Base-by-base conservation (phyloP, 2,113 vertebrate genomes). In the Salvator merianae region DNA sequence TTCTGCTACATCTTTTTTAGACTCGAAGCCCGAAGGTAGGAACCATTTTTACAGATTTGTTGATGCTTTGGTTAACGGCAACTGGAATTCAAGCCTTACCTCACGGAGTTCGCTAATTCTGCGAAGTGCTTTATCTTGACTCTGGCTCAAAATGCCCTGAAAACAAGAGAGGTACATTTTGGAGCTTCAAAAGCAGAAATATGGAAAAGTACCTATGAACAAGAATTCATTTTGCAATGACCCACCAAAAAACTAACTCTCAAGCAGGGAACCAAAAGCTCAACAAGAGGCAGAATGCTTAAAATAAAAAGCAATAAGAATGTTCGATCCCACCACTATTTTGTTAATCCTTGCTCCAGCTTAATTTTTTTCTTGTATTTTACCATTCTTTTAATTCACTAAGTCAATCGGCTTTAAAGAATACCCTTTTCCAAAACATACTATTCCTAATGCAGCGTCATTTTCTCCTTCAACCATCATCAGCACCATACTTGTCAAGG, bases 91-190 rank as follows among this genome's bases (percentile, higher is more conserved):
- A 66, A 73, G 86, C 91, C 91, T 93, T 94, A 99, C 98, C 97
- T 99, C 98, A 93, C 97, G 95, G 62, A 99, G 96, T 89, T 99
- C 99, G 84, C 96, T 97, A 93, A 99, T 98, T 95, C 98, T 97
- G 69, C 98, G 97, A 83, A 99, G 96, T 77, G 98, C 92, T 97
- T 99, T 99, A 94, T 99, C 98, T 92, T 99, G 98, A 95, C 97
- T 98, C 94, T 99, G 98, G 95, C 98, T 98, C 89, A 99, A 96
- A 94, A 99, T 97, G 76, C 90, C 95, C 99, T 99, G 74, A 84
- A 53, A 88, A 82, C 68, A 86, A 32, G 73, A 86, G 84, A 81
- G 50, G n/a, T 2, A 24, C 24, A 50, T 5, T 8, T 43, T 30
- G 16, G 1, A 59, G 20, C 20, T 59, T 36, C 16, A 14, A 84